Base-by-base conservation (phyloP, 2,888 invertebrate genomes). In the Sphaeridia pumilis region DNA sequence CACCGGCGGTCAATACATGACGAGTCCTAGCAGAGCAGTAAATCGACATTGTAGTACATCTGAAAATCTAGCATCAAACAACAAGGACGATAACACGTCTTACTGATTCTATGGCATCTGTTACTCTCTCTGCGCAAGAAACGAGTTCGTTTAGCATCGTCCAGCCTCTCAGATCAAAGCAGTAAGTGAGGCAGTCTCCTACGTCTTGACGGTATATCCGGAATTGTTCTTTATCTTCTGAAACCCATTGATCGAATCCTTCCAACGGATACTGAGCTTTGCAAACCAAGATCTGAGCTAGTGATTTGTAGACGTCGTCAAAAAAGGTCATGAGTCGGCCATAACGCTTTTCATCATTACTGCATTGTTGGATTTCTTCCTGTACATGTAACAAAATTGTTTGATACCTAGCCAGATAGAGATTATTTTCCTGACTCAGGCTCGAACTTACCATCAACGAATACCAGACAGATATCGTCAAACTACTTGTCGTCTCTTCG, bases 401-500 rank as follows among this genome's bases (percentile, higher is more conserved):
- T 7, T 4, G n/a, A 17, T 38, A 10, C 31, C 12, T 31, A 12
- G 12, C 7, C 31, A 31, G 7, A 12, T 31, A 31, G 12, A n/a
- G n/a, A n/a, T n/a, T n/a, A n/a, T n/a, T n/a, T n/a, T n/a, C 7
- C 41, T 10, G 7, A 17, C 20, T 12, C 20, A 17, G 17, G 5
- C 41, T 14, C 7, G 1, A 21, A 14, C 59, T 50, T 56, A 61
- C 63, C 50, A 64, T 61, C 36, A 64, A 55, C 2, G 61, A 61
- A 46, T 64, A 61, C 63, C 63, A 64, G 7, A 64, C 63, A 5
- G 63, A 57, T 17, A 64, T 60, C 1, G 63, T 61, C 46, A 61
- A 56, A 48, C 58, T 61, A 49, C 61, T 61, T 38, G 61, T 55
- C 41, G 57, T 56, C 38, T 64, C 63, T 45, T 64, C 63, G 12